Evolutionary conservation across 2,113 vertebrate genomes (phyloP).

Genomic region (Apistogramma diplotaenia): DNA sequence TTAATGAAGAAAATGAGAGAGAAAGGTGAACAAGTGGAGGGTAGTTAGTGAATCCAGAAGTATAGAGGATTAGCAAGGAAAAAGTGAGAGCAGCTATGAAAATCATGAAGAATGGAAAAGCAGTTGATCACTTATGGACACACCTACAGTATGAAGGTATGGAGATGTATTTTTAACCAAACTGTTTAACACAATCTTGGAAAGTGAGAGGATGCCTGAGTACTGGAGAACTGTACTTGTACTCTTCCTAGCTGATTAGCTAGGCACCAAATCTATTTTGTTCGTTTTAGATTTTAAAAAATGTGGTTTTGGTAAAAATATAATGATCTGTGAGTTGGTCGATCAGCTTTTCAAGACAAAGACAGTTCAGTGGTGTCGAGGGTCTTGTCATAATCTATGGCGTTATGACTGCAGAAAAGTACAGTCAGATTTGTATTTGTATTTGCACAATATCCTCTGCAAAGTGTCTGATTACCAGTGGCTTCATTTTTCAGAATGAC

Average conservation of each 20-base stretch:
- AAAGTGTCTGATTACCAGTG: not conserved
- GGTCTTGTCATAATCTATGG: not conserved
- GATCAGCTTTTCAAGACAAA: too few relatives aligned
- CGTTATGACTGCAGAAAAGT: not conserved
- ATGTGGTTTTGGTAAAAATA: not conserved
- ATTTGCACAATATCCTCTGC: not conserved
- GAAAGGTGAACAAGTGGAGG: not conserved
- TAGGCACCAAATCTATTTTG: not conserved
- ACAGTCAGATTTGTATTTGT: not conserved
- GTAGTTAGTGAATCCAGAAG: not conserved
- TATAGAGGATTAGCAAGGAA: not conserved
- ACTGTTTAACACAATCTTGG: not conserved
- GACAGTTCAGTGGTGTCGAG: not conserved
- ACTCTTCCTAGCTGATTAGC: not conserved
- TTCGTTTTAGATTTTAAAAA: not conserved
- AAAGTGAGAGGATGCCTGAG: not conserved
- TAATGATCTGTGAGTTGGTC: not conserved
- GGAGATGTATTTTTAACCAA: not conserved
- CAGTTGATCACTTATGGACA: not conserved
- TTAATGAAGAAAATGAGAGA: not conserved
- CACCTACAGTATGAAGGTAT: not conserved
- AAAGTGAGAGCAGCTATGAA: not conserved
- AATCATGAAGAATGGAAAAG: not conserved
- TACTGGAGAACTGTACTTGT: not conserved
- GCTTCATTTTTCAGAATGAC: not conserved